Conservation (phyloP, 2,797 vertebrate species). For the Hybognathus amarus region DNA sequence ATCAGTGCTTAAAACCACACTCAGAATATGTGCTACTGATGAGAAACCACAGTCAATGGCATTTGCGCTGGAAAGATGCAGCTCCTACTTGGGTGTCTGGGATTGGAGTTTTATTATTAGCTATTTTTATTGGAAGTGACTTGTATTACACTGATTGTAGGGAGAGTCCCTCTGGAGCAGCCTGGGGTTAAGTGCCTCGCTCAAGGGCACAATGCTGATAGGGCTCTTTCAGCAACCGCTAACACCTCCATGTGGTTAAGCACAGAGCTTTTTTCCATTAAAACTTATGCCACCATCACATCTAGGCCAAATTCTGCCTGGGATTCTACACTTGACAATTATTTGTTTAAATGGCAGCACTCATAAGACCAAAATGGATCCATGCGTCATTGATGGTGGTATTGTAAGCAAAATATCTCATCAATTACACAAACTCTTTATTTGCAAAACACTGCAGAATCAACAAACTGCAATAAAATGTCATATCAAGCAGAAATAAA, state of each 20-base stretch:
- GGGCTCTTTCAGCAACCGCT: constrained; percentile 1
- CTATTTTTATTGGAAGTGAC: constrained; percentile 44
- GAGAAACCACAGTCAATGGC: constrained; percentile 29
- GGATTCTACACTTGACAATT: background rate
- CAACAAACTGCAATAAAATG: background rate
- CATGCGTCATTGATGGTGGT: background rate
- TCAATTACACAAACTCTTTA: too few relatives aligned
- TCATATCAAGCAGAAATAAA: background rate
- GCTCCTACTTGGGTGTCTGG: constrained; percentile 23
- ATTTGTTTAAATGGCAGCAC: background rate
- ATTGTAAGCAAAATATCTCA: background rate
- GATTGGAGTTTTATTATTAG: constrained; percentile 44
- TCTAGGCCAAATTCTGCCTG: background rate
- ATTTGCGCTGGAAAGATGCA: background rate
- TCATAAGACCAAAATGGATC: background rate
- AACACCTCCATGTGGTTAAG: constrained; percentile 5
- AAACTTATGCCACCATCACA: background rate
- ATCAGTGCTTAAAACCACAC: constrained; percentile 35
- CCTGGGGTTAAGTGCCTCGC: constrained; percentile 38
- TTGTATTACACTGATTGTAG: constrained; percentile 43
- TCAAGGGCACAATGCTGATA: constrained; percentile 37
- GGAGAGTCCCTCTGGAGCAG: constrained; percentile 37
- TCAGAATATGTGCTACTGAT: background rate
- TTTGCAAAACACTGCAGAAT: background rate
- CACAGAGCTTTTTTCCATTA: background rate